A percentile compares a stretch with the other conserved stretches of the same genome.
Evolutionary conservation across 2,797 vertebrate species (phyloP).

Genomic region (Chrosomus eos): DNA sequence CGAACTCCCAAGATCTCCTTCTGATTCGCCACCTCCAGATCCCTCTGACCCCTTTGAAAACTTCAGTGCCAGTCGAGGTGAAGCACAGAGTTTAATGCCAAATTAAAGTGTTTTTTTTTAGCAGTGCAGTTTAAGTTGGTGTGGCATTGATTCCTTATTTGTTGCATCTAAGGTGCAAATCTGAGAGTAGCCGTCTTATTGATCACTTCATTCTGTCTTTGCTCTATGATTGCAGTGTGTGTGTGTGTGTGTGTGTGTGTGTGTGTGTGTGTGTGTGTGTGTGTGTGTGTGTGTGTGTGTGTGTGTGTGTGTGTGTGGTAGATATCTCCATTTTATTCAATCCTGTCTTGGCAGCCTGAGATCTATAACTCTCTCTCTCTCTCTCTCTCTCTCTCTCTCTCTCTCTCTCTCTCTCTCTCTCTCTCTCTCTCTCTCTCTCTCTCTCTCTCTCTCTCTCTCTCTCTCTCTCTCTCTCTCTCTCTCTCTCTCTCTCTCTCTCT

Average conservation of each 20-base stretch:
- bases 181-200: constrained; percentile 38
- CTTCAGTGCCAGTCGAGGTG: constrained; percentile 76
- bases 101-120: neutral
- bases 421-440: constrained; percentile 7
- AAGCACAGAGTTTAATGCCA: constrained; percentile 1
- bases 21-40: neutral
- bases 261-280: constrained; percentile 57
- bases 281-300: constrained; percentile 10
- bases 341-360: constrained; percentile 14
- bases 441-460: too few relatives aligned
- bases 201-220: constrained; percentile 36
- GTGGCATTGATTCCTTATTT: constrained; percentile 46
- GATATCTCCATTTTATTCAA: constrained; percentile 38
- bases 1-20: constrained; percentile 22
- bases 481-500: constrained; percentile 27
- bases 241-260: constrained; percentile 11
- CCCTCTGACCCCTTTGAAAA: constrained; percentile 66
- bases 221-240: constrained; percentile 5
- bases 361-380: constrained; percentile 22
- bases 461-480: constrained; percentile 31
- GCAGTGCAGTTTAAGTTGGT: constrained; percentile 2
- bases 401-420: constrained; percentile 20
- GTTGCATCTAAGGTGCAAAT: constrained; percentile 44
- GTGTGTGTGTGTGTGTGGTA: constrained; percentile 56
- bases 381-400: too few relatives aligned